Evolutionary conservation across 1,140 invertebrate genomes (phyloP).

Genomic region (Drosophila serrata): DNA sequence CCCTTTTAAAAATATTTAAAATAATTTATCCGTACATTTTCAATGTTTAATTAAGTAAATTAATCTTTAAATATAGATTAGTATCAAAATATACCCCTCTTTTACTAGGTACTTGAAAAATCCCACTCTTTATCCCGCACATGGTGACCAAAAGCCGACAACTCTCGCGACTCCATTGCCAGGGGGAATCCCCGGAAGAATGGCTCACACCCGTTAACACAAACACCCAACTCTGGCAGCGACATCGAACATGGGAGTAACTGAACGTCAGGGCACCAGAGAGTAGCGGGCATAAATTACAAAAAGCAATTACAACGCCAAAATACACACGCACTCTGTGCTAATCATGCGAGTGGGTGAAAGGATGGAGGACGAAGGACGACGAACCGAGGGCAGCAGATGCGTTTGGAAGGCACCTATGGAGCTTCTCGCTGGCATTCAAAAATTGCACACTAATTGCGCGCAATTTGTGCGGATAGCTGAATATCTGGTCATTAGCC

Average conservation of each 20-base stretch:
- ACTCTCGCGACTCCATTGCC: slow-evolving; percentile 52
- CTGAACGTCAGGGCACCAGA: not conserved
- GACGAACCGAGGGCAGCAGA: slow-evolving; percentile 40
- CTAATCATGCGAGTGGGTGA: slow-evolving; percentile 62
- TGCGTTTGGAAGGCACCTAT: slow-evolving; percentile 69
- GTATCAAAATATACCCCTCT: not conserved
- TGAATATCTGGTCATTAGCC: slow-evolving; percentile 68
- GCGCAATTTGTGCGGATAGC: slow-evolving; percentile 70
- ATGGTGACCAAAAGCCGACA: slow-evolving; percentile 74
- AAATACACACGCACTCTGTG: slow-evolving; percentile 61
- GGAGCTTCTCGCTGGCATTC: slow-evolving; percentile 36
- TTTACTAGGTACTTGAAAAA: not conserved
- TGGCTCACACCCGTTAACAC: slow-evolving; percentile 4
- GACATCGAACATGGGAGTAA: slow-evolving; percentile 30
- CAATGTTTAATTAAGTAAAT: accelerated
- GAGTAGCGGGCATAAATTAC: slow-evolving; percentile 72
- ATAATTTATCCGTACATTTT: not conserved
- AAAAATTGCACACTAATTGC: slow-evolving; percentile 82
- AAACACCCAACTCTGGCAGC: slow-evolving; percentile 12
- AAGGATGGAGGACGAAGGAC: not conserved
- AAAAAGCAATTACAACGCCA: slow-evolving; percentile 81
- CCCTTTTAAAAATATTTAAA: not conserved
- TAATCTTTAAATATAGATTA: too few species aligned
- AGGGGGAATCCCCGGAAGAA: slow-evolving; percentile 18
- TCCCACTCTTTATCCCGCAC: slow-evolving; percentile 13